Percentiles rank a stretch among this genome's conserved stretches.
Evolutionary conservation across 2,797 vertebrate species (phyloP).

Genomic region (Sebastes melanostomus): DNA sequence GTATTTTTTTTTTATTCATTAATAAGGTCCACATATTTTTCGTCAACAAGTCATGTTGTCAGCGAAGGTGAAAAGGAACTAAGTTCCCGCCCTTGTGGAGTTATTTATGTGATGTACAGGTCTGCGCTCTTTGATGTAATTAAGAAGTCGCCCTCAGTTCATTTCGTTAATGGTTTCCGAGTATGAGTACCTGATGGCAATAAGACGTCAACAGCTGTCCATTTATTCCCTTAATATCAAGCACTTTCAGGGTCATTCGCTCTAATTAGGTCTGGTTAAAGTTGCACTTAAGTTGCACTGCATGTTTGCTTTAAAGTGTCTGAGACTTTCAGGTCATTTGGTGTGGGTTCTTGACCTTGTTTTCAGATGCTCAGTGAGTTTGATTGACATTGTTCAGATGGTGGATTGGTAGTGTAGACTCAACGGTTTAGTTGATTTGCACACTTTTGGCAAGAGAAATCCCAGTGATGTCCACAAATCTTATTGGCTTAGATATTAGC

Average conservation of each 20-base stretch:
- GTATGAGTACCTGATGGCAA: constrained; percentile 6
- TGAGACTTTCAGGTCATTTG: not conserved
- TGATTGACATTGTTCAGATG: not conserved
- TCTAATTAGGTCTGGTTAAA: constrained; percentile 13
- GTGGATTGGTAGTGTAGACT: not conserved
- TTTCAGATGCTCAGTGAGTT: not conserved
- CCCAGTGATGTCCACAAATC: not conserved
- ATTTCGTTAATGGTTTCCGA: constrained; percentile 19
- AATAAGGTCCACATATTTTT: not conserved
- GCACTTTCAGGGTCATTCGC: not conserved
- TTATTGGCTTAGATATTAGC: not conserved
- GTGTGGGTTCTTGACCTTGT: not conserved
- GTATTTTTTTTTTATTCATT: constrained; percentile 1
- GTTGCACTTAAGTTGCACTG: not conserved
- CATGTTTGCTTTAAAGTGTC: not conserved
- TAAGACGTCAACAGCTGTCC: constrained; percentile 22
- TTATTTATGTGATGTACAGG: not conserved
- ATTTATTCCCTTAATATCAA: constrained; percentile 5
- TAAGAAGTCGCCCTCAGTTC: constrained; percentile 10
- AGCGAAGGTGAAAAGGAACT: not conserved
- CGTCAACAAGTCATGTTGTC: not conserved
- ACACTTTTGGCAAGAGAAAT: not conserved
- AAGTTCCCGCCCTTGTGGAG: not conserved
- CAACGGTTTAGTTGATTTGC: not conserved
- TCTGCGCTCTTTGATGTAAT: constrained; percentile 16